Conservation (phyloP, 2,113 vertebrate genomes). For the Malurus melanocephalus region DNA sequence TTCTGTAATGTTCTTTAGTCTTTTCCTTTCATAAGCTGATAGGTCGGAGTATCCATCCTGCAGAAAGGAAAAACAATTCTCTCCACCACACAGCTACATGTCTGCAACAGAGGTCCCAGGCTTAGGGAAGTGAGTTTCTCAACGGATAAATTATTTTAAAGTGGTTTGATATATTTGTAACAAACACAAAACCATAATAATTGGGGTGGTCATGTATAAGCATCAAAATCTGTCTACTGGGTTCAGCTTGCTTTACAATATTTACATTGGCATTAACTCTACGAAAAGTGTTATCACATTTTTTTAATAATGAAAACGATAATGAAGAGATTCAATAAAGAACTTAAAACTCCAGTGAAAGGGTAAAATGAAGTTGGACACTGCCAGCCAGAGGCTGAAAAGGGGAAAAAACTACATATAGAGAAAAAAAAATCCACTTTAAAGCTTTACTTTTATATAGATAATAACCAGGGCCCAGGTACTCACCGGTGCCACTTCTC, state of each 20-base stretch:
- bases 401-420: rapidly evolving
- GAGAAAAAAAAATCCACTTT: rapidly evolving
- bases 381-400: no score
- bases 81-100: not conserved
- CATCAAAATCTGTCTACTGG: rapidly evolving
- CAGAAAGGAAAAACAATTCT: not conserved
- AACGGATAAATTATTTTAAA: not conserved
- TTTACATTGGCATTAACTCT: not conserved
- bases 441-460: not conserved
- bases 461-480: rapidly evolving
- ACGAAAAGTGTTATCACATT: not conserved
- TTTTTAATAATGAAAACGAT: rapidly evolving
- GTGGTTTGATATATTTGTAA: not conserved
- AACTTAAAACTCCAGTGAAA: no score
- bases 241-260: no score
- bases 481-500: not conserved
- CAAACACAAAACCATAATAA: not conserved
- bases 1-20: conserved; percentile 76
- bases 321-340: not conserved
- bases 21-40: conserved; percentile 73
- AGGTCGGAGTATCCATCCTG: conserved; percentile 54
- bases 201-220: rapidly evolving
- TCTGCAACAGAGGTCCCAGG: not conserved
- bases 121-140: not conserved
- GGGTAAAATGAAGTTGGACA: not conserved